Base-by-base conservation (phyloP, 2,113 vertebrate genomes). In the Phainopepla nitens region DNA sequence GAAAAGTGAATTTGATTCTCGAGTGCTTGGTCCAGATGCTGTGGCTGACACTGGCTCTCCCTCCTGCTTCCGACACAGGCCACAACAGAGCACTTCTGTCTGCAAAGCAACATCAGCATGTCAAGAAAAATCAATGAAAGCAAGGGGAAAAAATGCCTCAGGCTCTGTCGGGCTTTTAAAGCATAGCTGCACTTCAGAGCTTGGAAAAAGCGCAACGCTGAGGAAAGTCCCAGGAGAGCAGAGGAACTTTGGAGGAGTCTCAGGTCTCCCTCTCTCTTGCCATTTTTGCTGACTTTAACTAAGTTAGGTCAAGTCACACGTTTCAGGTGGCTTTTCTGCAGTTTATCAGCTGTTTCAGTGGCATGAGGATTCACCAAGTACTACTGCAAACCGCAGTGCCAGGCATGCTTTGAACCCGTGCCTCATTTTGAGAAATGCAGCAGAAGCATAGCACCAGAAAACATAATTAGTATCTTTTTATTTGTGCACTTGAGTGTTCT, bases 91-190 rank as follows among this genome's bases (percentile, higher is more conserved):
- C 42, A 83, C 68, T 73, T 76, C 77, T 58, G 81, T 54, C 79
- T 81, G 73, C 60, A 90, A 87, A 96, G 65, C 44, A 87, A 66
- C 71, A 84, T 78, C 71, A 94, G 54, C 39, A 81, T 31, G 84
- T 75, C 90, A 92, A 82, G 75, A 49, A 82, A 96, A 93, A 87
- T 83, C 82, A 93, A 89, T 69, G 86, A 91, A 91, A 72, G 76
- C 61, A 65, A 75, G 41, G 5, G 27, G 18, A 11, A 16, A 29
- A 75, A 76, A 64, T 42, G 81, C 82, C 82, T 93, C 73, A 0
- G 8, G 79, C 78, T 87, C 56, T 60, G 47, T 15, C 27, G 3
- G 53, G 51, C 56, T 91, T 92, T 97, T 69, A 95, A 84, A 68
- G 50, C 66, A 69, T 20, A 66, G 57, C 24, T 86, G 69, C 39